Evolutionary conservation across 1,140 invertebrate species (phyloP).

Genomic region (Capitella teleta): DNA sequence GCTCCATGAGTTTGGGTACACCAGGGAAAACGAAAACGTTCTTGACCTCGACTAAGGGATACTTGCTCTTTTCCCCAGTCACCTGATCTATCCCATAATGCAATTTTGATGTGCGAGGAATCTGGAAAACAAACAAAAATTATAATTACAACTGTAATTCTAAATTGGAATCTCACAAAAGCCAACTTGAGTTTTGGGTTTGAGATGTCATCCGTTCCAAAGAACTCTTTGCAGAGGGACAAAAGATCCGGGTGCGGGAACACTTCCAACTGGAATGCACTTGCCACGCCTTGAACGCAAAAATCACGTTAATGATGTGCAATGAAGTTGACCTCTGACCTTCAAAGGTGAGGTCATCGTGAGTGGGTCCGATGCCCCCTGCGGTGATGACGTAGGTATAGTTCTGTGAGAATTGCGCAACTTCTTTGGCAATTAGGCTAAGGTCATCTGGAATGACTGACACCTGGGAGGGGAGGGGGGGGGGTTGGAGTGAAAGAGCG

Average conservation of each 20-base stretch:
- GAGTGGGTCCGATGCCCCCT: slow-evolving; percentile 72
- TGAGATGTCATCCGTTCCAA: slow-evolving; percentile 35
- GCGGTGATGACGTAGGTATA: slow-evolving; percentile 61
- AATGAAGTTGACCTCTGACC: slow-evolving; percentile 24
- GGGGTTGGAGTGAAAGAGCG: too few relatives aligned
- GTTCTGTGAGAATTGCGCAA: slow-evolving; percentile 51
- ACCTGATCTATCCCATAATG: slow-evolving; percentile 35
- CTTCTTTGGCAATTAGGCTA: slow-evolving; percentile 57
- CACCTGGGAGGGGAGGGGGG: slow-evolving; percentile 49
- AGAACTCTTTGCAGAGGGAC: slow-evolving; percentile 46
- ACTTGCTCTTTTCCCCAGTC: slow-evolving; percentile 32
- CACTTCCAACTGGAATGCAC: slow-evolving; percentile 55
- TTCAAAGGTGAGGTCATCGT: slow-evolving; percentile 74
- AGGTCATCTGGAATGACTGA: slow-evolving; percentile 59
- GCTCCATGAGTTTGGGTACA: slow-evolving; percentile 55
- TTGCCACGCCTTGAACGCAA: slow-evolving; percentile 53
- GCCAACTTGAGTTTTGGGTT: slow-evolving; percentile 47
- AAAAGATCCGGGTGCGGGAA: slow-evolving; percentile 50
- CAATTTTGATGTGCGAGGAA: slow-evolving; percentile 36
- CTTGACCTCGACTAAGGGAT: slow-evolving; percentile 56
- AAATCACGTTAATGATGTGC: background rate
- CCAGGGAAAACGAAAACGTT: slow-evolving; percentile 74
- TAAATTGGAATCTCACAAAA: slow-evolving; percentile 26
- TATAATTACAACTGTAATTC: background rate
- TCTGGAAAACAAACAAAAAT: slow-evolving; percentile 13